A percentile compares a stretch with the other conserved stretches of the same genome.
Evolutionary conservation across 1,140 invertebrate species (phyloP).

Genomic region (Aethina tumida): DNA sequence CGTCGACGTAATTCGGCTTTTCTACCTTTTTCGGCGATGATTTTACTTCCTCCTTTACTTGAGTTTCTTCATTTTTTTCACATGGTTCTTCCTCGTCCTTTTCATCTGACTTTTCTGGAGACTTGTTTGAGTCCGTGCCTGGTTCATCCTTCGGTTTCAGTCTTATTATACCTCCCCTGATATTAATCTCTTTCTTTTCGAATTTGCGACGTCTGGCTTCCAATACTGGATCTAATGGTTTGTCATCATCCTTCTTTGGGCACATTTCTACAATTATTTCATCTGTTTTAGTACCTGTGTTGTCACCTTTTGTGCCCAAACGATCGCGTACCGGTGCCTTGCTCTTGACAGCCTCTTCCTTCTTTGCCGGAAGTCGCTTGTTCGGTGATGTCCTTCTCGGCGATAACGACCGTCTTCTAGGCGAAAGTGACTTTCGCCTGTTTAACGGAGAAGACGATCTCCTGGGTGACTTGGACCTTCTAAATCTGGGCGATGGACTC

Average conservation of each 20-base stretch:
- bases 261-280: background rate
- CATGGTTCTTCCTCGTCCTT: constrained; percentile 1
- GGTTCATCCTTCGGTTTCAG: constrained; percentile 27
- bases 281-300: constrained; percentile 12
- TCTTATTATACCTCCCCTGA: constrained; percentile 31
- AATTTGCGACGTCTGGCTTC: constrained; percentile 33
- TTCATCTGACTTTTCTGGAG: constrained; percentile 3
- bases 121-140: constrained; percentile 6
- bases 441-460: constrained; percentile 13
- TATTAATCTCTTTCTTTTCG: constrained; percentile 26
- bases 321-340: constrained; percentile 17
- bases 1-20: constrained; percentile 10
- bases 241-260: constrained; percentile 14
- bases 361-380: constrained; percentile 11
- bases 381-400: constrained; percentile 13
- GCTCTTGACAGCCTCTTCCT: constrained; percentile 10
- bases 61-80: background rate
- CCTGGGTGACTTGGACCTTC: constrained; percentile 14
- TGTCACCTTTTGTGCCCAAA: constrained; percentile 16
- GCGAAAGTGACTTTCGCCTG: constrained; percentile 8
- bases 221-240: constrained; percentile 27
- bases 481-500: constrained; percentile 20
- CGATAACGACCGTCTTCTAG: constrained; percentile 17
- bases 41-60: background rate
- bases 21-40: constrained; percentile 8